These are phyloP conservation scores for human (Homo sapiens) DNA, from an alignment of 2,113 vertebrate species.

Conservation along the genomic window GRCh38 chr4:169537001-169537500, in stretches of 20 bases:
- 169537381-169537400: not conserved
- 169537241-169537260: not conserved
- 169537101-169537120: not conserved
- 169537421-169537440: constrained; percentile 19
- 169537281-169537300: not conserved
- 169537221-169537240: no score
- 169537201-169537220: not conserved
- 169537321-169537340: not conserved
- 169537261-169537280: not conserved
- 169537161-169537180: not conserved
- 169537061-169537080: not conserved
- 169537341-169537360: constrained; percentile 23
- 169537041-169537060: not conserved
- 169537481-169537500: not conserved
- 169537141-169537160: not conserved
- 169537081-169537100: not conserved
- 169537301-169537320: constrained; percentile 2
- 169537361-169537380: not conserved
- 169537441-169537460: constrained; percentile 53
- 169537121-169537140: not conserved
- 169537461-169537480: not conserved
- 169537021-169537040: not conserved
- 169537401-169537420: constrained; percentile 11
- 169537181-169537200: not conserved
- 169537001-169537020: not conserved